Conservation (phyloP, 2,888 invertebrate species). For the Poecilus cupreus region DNA sequence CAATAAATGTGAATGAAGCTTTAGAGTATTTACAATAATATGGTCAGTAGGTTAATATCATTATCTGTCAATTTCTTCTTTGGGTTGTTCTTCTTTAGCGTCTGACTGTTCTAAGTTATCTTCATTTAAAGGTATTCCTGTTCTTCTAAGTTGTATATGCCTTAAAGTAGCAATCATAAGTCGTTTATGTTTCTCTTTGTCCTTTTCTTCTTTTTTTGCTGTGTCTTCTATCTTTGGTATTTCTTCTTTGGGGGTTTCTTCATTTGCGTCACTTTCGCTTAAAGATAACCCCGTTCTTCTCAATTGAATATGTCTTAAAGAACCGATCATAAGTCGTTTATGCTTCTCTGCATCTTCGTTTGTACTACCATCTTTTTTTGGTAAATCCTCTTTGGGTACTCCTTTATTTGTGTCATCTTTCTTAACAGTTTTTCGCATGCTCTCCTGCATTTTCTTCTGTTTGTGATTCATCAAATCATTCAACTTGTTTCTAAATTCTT, state of each 20-base stretch:
- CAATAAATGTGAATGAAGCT: no score
- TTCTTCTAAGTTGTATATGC: constrained; percentile 61
- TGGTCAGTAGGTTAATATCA: no score
- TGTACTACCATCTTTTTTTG: neutral
- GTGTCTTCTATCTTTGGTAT: constrained; percentile 16
- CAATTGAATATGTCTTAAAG: constrained; percentile 61
- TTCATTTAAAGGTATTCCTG: constrained; percentile 38
- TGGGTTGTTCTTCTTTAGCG: neutral
- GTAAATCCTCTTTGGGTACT: neutral
- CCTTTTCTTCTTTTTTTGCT: constrained; percentile 61
- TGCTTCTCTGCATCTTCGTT: constrained; percentile 15
- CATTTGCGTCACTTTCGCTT: constrained; percentile 25
- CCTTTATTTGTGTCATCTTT: no score
- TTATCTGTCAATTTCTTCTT: neutral
- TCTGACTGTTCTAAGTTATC: no score
- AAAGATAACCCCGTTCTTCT: constrained; percentile 55
- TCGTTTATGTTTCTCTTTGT: constrained; percentile 62
- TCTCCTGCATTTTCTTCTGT: no score
- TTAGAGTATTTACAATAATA: neutral
- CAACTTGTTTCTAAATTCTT: constrained; percentile 40
- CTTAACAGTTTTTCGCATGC: neutral
- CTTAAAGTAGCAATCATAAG: constrained; percentile 63
- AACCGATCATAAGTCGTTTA: constrained; percentile 61
- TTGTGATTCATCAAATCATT: neutral
- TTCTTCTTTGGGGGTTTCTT: constrained; percentile 59